phyloP scores from a whole-genome alignment of 2,888 invertebrate species.

The Ophion obscuratus region DNA sequence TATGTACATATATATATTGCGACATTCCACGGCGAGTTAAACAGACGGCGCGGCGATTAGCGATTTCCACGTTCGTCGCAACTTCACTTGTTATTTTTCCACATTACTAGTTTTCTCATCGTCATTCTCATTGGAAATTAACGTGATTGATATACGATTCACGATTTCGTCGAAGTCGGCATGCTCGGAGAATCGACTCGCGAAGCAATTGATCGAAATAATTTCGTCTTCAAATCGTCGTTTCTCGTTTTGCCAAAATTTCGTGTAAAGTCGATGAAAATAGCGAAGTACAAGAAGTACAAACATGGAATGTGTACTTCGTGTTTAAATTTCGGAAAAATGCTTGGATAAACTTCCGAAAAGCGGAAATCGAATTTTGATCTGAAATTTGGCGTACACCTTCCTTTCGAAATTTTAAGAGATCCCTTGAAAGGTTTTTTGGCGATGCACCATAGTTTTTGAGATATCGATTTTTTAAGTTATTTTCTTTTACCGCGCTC shows the following conservation, averaged over 20 bases:
- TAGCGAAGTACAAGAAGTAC: no score
- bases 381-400: no score
- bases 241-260: background rate
- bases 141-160: background rate
- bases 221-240: background rate
- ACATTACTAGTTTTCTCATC: background rate
- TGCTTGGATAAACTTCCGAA: no score
- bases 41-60: background rate
- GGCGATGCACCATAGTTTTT: no score
- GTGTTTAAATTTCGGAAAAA: no score
- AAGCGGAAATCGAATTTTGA: no score
- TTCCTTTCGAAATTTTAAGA: no score
- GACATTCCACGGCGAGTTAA: constrained; percentile 12
- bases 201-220: background rate
- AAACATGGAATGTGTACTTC: background rate
- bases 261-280: no score
- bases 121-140: background rate
- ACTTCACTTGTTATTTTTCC: background rate
- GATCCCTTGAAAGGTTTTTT: no score
- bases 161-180: background rate
- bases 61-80: background rate
- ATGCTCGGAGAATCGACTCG: background rate
- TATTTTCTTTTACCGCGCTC: no score
- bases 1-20: constrained; percentile 35
- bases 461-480: no score